Evolutionary conservation across 2,797 vertebrate species (phyloP), one percentile per base, ranked within the genome.

Genomic region (Hapalemur alaotrensis): DNA sequence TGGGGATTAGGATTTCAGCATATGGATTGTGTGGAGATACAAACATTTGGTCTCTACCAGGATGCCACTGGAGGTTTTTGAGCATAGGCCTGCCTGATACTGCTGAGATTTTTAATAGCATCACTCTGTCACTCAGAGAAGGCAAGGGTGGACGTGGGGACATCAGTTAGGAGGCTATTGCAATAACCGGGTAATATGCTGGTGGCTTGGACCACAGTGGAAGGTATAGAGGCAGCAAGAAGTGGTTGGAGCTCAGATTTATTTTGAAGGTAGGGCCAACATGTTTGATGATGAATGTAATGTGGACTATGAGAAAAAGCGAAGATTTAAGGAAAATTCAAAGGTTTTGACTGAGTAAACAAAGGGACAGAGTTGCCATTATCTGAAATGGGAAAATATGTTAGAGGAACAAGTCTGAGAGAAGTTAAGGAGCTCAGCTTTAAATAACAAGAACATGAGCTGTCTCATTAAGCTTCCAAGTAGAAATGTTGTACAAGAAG

Each of bases 131-230:
- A 7, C 30, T 84, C 7, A 43, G 61, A 75, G 32, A 59, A 48
- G 7, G 63, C 61, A 32, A 11, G 32, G 2, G 52, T 17, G 18
- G 41, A 12, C 0, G 0, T 0, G 0, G 12, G 41, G 15, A 38
- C 9, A 4, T 3, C 50, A 69, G 32, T 7, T 0, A 30, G n/a
- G 65, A 75, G n/a, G 83, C 23, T 23, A 4, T 5, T 48, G 79
- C 2, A 4, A 30, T 0, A 14, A 20, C 61, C 59, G 13, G 25
- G 13, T 22, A 76, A 79, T 43, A 30, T 0, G 30, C 15, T 7
- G 18, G 61, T 38, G 35, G n/a, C 57, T 2, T 0, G 0, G 30
- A 14, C 32, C 9, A 1, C 0, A 2, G 13, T 0, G 28, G 88
- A 38, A 41, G 35, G 32, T 28, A 2, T 0, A 6, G 67, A n/a